phyloP scores from a whole-genome alignment of 2,113 vertebrate genomes.

The Leucoraja erinaceus region DNA sequence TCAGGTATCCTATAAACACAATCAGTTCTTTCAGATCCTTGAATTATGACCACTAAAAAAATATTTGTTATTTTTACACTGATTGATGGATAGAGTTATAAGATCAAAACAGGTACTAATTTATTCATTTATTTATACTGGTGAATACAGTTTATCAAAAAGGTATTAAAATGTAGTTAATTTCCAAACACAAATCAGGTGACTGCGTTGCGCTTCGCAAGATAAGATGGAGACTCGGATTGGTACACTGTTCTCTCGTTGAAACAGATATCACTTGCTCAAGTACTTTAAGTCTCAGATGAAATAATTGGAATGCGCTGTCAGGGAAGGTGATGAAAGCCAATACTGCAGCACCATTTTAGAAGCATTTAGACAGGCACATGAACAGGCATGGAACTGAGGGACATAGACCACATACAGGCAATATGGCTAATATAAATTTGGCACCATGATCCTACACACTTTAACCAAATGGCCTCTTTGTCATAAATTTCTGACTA shows the following conservation, averaged over 20 bases:
- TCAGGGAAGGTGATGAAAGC: no score
- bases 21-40: neutral
- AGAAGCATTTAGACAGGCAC: no score
- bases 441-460: no score
- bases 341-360: no score
- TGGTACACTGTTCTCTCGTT: neutral
- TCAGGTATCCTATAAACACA: conserved; percentile 43
- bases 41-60: neutral
- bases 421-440: no score
- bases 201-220: neutral
- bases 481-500: no score
- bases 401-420: no score
- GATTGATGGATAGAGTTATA: neutral
- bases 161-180: neutral
- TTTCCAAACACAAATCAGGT: neutral
- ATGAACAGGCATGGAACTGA: no score
- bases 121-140: neutral
- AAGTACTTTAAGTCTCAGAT: neutral
- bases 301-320: no score
- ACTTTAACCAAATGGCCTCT: no score
- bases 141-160: neutral
- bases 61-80: neutral
- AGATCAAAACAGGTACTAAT: neutral
- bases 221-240: neutral
- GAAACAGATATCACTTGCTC: neutral